A percentile compares a stretch with the other conserved stretches of the same genome.
These are phyloP conservation scores for Parthenolecanium corni DNA, from an alignment of 2,888 invertebrate species.

Conservation along the genomic window DNA sequence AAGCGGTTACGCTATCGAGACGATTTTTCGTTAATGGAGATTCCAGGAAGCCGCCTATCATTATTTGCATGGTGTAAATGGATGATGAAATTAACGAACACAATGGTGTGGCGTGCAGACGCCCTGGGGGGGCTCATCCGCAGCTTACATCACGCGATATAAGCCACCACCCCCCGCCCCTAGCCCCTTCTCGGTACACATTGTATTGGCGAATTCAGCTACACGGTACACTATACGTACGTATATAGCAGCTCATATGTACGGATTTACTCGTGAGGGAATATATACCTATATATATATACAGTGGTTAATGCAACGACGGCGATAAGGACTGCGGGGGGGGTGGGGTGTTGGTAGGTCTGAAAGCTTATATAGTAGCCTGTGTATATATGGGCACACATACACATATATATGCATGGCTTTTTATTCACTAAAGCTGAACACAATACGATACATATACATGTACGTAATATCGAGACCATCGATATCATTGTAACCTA, in stretches of 20 bases:
- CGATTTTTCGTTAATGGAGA: conserved; percentile 24
- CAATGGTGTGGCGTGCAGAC: conserved; percentile 1
- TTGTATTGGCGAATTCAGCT: too few relatives aligned
- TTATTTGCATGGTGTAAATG: conserved; percentile 29
- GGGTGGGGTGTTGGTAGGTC: too few relatives aligned
- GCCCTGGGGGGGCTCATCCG: conserved; percentile 14
- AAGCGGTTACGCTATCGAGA: conserved; percentile 2
- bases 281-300: too few relatives aligned
- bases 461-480: conserved; percentile 17
- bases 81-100: conserved; percentile 28
- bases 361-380: too few relatives aligned
- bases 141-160: conserved; percentile 24
- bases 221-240: too few relatives aligned
- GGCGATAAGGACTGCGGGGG: too few relatives aligned
- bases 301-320: too few relatives aligned
- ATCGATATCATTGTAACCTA: conserved; percentile 28
- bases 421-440: too few relatives aligned
- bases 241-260: too few relatives aligned
- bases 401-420: too few relatives aligned
- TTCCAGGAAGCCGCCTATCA: conserved; percentile 21
- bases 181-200: background rate
- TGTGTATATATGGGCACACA: too few relatives aligned
- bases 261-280: too few relatives aligned
- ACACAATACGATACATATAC: conserved; percentile 13
- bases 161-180: background rate